phyloP scores from a whole-genome alignment of 1,140 invertebrate species.

The Trypoxylus dichotomus region DNA sequence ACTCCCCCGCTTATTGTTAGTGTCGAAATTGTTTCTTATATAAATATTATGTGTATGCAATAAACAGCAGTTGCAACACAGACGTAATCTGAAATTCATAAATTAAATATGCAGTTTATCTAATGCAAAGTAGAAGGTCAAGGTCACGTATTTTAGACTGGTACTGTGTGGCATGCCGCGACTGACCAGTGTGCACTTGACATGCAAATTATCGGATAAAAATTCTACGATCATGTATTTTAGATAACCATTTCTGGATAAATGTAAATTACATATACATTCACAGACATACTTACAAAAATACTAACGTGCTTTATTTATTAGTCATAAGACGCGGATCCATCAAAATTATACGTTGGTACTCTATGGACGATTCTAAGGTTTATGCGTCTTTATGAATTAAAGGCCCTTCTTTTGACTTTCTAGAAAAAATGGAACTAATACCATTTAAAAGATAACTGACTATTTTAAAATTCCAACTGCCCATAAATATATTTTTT shows the following conservation, averaged over 20 bases:
- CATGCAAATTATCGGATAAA: conserved; percentile 21
- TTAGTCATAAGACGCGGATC: neutral
- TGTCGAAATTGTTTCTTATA: neutral
- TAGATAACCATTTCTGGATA: neutral
- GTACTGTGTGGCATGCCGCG: neutral
- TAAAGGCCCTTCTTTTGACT: too few relatives aligned
- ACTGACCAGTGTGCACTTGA: neutral
- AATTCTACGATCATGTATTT: conserved; percentile 15
- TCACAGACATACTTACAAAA: neutral
- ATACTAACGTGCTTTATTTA: conserved; percentile 12
- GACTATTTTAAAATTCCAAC: too few relatives aligned
- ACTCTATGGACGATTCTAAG: neutral
- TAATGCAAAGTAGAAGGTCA: conserved; percentile 21
- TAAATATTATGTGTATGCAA: neutral
- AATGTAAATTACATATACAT: neutral
- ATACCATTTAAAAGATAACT: too few relatives aligned
- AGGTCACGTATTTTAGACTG: conserved; percentile 7
- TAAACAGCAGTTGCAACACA: neutral
- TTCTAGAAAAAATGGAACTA: too few relatives aligned
- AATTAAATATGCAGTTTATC: conserved; percentile 6
- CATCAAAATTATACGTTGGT: neutral
- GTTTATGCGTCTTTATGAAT: neutral
- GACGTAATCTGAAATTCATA: neutral
- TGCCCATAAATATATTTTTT: too few relatives aligned
- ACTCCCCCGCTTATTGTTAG: neutral